Base-by-base conservation (phyloP, 53 echinoderm and acorn worm genomes). In the Henricia sp. region DNA sequence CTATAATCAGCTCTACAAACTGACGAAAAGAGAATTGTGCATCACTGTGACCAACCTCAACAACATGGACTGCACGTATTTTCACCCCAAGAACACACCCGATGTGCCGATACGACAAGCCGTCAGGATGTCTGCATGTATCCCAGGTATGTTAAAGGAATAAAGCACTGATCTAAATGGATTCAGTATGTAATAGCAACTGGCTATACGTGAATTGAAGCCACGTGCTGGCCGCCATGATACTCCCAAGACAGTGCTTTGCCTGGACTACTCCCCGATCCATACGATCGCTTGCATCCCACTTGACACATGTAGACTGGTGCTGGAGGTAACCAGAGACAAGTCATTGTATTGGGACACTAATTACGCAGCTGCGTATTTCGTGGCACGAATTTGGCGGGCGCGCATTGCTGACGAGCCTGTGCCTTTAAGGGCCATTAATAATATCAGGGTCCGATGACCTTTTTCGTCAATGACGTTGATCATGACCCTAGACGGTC, bases 41-140 rank as follows among this genome's bases (percentile, higher is more conserved):
- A 80, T 96, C 4, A 86, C 85, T 2, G 96, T 94, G 14, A 92
- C 94, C 44, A 94, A 94, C 50, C 66, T 96, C 24, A 91, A 89
- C 64, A 84, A 53, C 56, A 93, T 93, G 93, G 91, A 91, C 40
- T 85, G 74, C 17, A 82, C 78, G 65, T 93, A 96, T 65, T 87
- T 70, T n/a, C 88, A 87, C 40, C 89, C 93, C 1, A 96, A 96
- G 67, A 96, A 93, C 56, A 94, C 94, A 13, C 96, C 96, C 51
- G 74, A 89, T 64, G 38, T 96, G 35, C 94, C 94, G 0, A 96
- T 96, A 36, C 83, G 94, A 53, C 77, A 51, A 11, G 93, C 96
- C 28, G 85, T 96, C 16, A 80, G 88, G 20, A 94, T 94, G 93
- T 96, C 96, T 8, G 82, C 87, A 33, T 85, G 90, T 25, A 94